These are phyloP conservation scores for Heterotilapia buettikoferi DNA, from an alignment of 2,113 vertebrate genomes.

Conservation along the genomic window DNA sequence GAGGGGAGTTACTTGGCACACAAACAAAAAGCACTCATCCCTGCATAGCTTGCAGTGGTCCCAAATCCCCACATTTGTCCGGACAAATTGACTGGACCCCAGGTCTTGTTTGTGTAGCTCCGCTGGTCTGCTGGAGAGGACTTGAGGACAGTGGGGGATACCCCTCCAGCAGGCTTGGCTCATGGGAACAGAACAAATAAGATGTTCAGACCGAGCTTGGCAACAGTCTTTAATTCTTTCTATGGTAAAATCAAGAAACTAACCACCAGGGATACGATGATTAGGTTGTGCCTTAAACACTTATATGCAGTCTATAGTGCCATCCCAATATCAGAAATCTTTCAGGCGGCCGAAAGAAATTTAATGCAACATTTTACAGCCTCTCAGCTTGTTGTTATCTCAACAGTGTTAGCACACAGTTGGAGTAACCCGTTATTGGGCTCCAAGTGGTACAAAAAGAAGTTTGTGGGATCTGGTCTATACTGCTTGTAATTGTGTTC, in stretches of 20 bases:
- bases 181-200: conserved; percentile 47
- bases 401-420: neutral
- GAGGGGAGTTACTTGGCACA: conserved; percentile 59
- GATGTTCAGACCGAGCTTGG: neutral
- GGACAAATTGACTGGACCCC: conserved; percentile 71
- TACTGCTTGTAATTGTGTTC: neutral
- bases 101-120: conserved; percentile 71
- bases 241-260: neutral
- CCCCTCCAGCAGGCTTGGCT: neutral
- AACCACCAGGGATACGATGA: neutral
- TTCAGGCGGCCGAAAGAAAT: neutral
- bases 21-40: conserved; percentile 69
- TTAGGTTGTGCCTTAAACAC: neutral
- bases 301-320: neutral
- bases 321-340: neutral
- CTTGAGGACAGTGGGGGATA: conserved; percentile 21
- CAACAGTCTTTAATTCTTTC: neutral
- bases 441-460: neutral
- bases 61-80: conserved; percentile 75
- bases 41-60: conserved; percentile 40
- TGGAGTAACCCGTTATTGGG: neutral
- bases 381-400: neutral
- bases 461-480: neutral
- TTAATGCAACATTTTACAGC: neutral
- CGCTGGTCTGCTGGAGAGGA: conserved; percentile 27